These are phyloP conservation scores for Rotaria macrura DNA, from an alignment of 2,888 invertebrate genomes.

Conservation along the genomic window DNA sequence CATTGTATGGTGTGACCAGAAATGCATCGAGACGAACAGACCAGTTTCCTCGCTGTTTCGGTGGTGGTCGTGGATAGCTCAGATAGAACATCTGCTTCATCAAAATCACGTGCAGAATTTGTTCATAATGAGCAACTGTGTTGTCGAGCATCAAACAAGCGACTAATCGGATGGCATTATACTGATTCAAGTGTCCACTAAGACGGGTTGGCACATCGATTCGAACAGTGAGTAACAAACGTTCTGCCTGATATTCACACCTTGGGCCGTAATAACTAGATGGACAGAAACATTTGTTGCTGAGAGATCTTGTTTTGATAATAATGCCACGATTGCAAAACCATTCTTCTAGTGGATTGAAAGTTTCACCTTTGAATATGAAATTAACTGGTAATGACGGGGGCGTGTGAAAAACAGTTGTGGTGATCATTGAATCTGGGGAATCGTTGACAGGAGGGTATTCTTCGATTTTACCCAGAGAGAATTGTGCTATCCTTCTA, in stretches of 20 bases:
- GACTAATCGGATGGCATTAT: neutral
- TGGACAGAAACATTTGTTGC: neutral
- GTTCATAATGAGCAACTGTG: neutral
- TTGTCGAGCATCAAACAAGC: neutral
- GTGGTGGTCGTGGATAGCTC: neutral
- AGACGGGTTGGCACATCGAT: neutral
- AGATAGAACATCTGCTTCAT: neutral
- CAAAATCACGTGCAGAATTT: neutral
- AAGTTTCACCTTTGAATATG: neutral
- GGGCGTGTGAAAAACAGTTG: neutral
- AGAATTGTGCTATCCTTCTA: neutral
- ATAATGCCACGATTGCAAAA: neutral
- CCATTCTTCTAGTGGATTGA: neutral
- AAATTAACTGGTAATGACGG: neutral
- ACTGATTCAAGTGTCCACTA: neutral
- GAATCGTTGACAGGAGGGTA: neutral
- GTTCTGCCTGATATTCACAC: conserved; percentile 2
- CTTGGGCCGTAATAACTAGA: neutral
- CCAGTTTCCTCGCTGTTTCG: neutral
- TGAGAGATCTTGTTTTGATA: neutral
- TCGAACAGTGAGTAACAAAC: neutral
- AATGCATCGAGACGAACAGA: neutral
- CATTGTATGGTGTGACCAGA: neutral
- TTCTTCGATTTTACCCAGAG: neutral
- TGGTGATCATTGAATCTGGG: neutral